Evolutionary conservation across 2,113 vertebrate species (phyloP).

Genomic region (Lathamus discolor): DNA sequence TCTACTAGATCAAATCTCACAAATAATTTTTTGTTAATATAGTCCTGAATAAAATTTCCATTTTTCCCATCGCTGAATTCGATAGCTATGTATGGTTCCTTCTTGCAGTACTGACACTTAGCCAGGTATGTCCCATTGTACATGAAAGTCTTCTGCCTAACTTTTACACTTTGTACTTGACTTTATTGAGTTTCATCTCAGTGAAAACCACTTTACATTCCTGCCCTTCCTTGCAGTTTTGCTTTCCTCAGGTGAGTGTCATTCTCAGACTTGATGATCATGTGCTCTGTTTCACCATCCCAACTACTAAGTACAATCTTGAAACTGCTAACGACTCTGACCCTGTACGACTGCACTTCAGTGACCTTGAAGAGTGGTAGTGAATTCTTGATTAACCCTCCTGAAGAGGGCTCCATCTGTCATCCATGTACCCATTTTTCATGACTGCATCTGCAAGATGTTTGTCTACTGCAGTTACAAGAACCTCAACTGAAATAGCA

Average conservation of each 20-base stretch:
- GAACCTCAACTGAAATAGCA: neutral
- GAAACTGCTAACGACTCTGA: neutral
- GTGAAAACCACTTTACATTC: neutral
- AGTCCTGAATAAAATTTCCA: neutral
- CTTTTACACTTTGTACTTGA: neutral
- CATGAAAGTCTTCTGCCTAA: neutral
- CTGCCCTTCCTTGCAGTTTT: neutral
- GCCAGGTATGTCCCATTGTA: neutral
- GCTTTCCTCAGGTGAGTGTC: neutral
- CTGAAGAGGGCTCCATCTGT: neutral
- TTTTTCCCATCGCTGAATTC: neutral
- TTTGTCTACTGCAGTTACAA: neutral
- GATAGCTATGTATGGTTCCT: neutral
- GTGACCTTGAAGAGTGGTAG: neutral
- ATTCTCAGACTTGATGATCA: neutral
- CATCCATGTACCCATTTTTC: neutral
- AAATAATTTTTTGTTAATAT: neutral
- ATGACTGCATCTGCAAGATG: neutral
- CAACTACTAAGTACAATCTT: neutral
- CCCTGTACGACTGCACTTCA: neutral
- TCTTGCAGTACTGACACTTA: neutral
- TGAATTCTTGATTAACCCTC: neutral
- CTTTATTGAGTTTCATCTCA: neutral
- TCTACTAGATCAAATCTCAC: neutral
- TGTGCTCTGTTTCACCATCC: neutral